Percentiles rank a stretch among this genome's conserved stretches.
These are phyloP conservation scores for Protula sp. DNA, from an alignment of 2,888 invertebrate genomes.

Conservation along the genomic window DNA sequence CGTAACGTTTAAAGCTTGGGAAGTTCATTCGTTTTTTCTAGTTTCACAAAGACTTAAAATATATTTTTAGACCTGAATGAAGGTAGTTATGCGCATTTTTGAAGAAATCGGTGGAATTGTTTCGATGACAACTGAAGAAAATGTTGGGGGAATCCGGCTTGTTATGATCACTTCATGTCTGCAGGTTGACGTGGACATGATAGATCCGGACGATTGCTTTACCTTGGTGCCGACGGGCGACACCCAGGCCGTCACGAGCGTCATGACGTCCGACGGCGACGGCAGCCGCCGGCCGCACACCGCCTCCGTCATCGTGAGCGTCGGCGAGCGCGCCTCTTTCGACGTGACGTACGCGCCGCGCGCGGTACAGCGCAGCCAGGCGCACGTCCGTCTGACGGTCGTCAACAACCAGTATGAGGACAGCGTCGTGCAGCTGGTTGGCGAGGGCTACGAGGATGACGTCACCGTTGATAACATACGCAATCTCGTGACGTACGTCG, in stretches of 20 bases:
- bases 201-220: constrained; percentile 49
- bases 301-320: constrained; percentile 46
- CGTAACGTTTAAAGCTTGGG: no score
- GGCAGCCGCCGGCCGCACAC: constrained; percentile 36
- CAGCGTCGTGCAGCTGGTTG: constrained; percentile 55
- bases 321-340: constrained; percentile 44
- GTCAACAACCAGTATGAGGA: constrained; percentile 61
- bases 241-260: constrained; percentile 29
- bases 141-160: no score
- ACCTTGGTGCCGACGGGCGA: constrained; percentile 33
- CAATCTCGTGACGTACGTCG: constrained; percentile 20
- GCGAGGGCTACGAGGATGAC: constrained; percentile 56
- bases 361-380: constrained; percentile 44
- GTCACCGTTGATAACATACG: constrained; percentile 56
- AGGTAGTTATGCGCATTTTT: no score
- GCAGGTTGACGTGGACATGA: constrained; percentile 50
- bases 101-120: no score
- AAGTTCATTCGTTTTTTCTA: no score
- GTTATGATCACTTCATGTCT: no score
- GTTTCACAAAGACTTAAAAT: no score
- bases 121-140: no score
- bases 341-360: constrained; percentile 41
- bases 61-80: no score
- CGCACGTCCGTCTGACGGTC: constrained; percentile 55
- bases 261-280: neutral